These are phyloP conservation scores for Syngnathus scovelli DNA, from an alignment of 2,113 vertebrate genomes.

Conservation along the genomic window DNA sequence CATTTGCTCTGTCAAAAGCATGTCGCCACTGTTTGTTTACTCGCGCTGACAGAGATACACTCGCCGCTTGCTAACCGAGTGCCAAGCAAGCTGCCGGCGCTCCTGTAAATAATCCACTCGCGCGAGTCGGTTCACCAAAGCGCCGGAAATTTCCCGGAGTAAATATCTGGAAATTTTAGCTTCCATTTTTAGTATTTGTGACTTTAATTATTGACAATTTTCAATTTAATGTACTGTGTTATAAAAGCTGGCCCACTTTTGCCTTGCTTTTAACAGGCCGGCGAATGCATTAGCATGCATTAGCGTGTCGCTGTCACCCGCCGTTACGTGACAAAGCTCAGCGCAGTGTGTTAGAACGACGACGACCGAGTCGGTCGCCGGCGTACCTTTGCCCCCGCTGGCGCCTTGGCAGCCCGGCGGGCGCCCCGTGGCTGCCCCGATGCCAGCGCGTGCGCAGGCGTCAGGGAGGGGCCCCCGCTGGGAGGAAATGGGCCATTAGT, in stretches of 20 bases:
- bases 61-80: slow-evolving; percentile 41
- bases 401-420: slow-evolving; percentile 34
- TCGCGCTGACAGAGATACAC: slow-evolving; percentile 66
- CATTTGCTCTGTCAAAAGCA: slow-evolving; percentile 56
- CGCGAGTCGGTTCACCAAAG: background rate
- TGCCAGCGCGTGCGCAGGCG: slow-evolving; percentile 55
- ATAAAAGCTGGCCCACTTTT: background rate
- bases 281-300: slow-evolving; percentile 44
- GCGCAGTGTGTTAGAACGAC: slow-evolving; percentile 17
- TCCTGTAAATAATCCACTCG: slow-evolving; percentile 58
- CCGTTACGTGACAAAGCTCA: slow-evolving; percentile 26
- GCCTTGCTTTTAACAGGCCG: slow-evolving; percentile 22
- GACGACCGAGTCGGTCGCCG: slow-evolving; percentile 6
- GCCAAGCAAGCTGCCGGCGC: slow-evolving; percentile 55
- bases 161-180: background rate
- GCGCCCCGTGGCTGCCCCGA: slow-evolving; percentile 51
- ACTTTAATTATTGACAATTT: no score
- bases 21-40: slow-evolving; percentile 67
- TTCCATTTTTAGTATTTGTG: background rate
- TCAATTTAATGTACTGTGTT: background rate
- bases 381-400: slow-evolving; percentile 20
- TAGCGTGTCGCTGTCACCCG: slow-evolving; percentile 36
- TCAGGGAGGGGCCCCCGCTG: slow-evolving; percentile 47
- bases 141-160: background rate
- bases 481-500: slow-evolving; percentile 70